Conservation (phyloP, 2,888 invertebrate genomes). For the Spisula solida region DNA sequence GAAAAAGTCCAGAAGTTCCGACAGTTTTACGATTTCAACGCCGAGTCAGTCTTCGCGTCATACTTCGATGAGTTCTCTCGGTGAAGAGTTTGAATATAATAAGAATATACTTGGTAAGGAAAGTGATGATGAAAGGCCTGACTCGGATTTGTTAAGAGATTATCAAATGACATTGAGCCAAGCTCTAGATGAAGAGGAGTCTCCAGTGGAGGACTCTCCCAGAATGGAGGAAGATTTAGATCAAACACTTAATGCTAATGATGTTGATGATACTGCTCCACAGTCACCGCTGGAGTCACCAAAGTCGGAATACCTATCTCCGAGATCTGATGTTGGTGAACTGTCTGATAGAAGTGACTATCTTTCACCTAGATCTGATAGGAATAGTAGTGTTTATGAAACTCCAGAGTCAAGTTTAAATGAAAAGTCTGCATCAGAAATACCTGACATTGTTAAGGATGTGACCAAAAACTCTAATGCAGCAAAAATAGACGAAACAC, state of each 20-base stretch:
- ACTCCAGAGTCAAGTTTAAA: slow-evolving; percentile 78
- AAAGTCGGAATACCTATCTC: slow-evolving; percentile 62
- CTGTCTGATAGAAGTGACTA: slow-evolving; percentile 58
- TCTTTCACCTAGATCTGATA: slow-evolving; percentile 57
- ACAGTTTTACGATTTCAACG: slow-evolving; percentile 82
- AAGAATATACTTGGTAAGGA: slow-evolving; percentile 70
- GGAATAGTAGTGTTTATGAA: slow-evolving; percentile 77
- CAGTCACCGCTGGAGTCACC: slow-evolving; percentile 56
- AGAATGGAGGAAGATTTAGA: slow-evolving; percentile 68
- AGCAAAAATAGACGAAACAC: slow-evolving; percentile 29
- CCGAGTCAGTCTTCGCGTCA: slow-evolving; percentile 79
- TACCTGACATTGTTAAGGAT: slow-evolving; percentile 36
- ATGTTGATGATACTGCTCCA: slow-evolving; percentile 34
- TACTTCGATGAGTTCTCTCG: slow-evolving; percentile 79
- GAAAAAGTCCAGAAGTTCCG: slow-evolving; percentile 74
- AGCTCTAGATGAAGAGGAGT: slow-evolving; percentile 74
- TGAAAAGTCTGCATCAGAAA: slow-evolving; percentile 58
- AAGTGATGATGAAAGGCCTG: slow-evolving; percentile 77
- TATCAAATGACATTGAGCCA: slow-evolving; percentile 81
- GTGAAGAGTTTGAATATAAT: slow-evolving; percentile 75
- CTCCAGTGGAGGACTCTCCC: slow-evolving; percentile 50
- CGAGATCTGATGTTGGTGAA: slow-evolving; percentile 62
- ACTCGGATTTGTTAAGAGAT: slow-evolving; percentile 79
- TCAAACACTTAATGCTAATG: slow-evolving; percentile 73
- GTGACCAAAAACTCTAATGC: slow-evolving; percentile 25